Base-by-base conservation (phyloP, 2,888 invertebrate species). In the Stenotaenia linearis region DNA sequence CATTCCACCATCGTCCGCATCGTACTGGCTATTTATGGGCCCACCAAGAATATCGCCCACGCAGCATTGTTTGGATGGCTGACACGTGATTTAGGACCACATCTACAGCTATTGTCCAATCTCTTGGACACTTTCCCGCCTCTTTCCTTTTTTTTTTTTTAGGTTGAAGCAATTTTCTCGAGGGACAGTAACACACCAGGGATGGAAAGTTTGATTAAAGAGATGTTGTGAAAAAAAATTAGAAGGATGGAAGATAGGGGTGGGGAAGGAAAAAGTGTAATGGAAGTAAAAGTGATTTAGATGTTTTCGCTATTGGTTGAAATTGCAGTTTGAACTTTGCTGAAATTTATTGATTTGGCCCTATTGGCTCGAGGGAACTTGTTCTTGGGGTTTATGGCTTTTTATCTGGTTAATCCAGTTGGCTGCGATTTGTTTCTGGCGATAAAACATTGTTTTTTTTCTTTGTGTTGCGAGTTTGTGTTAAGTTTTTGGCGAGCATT, bases 51-150 rank as follows among this genome's bases (percentile, higher is more conserved):
- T 56, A 56, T 56, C 56, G 56, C 56, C 56, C 56, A 56, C 56
- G 56, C 56, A 56, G 56, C 56, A 56, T 56, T 56, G 56, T 56
- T 56, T 56, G 56, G 56, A 56, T 56, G 56, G 56, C 56, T 56
- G 56, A 56, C 56, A 56, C 56, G 56, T 56, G 56, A 56, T 56
- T 56, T 56, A 56, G 23, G 56, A 56, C 5, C 56, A 56, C 56
- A 56, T 56, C 56, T 56, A 56, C 56, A 56, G 56, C 56, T 56
- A 56, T 56, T 56, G 56, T 56, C 56, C 56, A 56, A 56, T 56
- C 56, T 56, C 56, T 56, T 56, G 56, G 56, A 56, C 56, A 56
- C 56, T 56, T 56, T 56, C 56, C 56, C 21, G 56, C 56, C 56
- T 56, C 7, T 10, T 56, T 10, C 18, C 56, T 10, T 10, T 21